phyloP scores from a whole-genome alignment of 1,140 invertebrate genomes.

The Chionoecetes opilio region DNA sequence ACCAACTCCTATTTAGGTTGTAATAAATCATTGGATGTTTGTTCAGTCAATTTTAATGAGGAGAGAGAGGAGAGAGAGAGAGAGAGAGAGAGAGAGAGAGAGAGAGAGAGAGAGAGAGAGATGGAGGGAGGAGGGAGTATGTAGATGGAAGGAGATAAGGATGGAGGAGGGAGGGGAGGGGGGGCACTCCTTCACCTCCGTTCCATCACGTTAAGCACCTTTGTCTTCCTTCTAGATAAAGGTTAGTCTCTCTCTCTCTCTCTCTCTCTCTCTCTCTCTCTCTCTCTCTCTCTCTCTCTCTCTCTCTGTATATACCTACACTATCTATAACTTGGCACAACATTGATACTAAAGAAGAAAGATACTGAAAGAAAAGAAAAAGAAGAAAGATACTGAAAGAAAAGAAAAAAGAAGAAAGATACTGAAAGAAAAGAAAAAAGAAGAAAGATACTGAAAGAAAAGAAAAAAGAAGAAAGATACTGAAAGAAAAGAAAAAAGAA shows the following conservation, averaged over 20 bases:
- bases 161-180: neutral
- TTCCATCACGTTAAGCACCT: slow-evolving; percentile 43
- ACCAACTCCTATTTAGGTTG: slow-evolving; percentile 48
- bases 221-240: slow-evolving; percentile 58
- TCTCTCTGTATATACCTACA: too few species aligned
- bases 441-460: too few species aligned
- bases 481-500: too few species aligned
- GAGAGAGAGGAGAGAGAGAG: neutral
- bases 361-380: too few species aligned
- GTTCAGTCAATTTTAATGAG: slow-evolving; percentile 64
- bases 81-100: slow-evolving; percentile 27
- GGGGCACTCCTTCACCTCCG: neutral
- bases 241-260: slow-evolving; percentile 24
- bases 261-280: slow-evolving; percentile 27
- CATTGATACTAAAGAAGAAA: too few species aligned
- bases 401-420: too few species aligned
- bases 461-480: too few species aligned
- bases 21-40: slow-evolving; percentile 57
- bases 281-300: too few species aligned
- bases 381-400: too few species aligned
- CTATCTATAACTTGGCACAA: too few species aligned
- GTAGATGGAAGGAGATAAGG: neutral
- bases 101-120: neutral
- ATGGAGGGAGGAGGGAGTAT: neutral
- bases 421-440: too few species aligned